Conservation (phyloP, 1,140 invertebrate species). For the Drosophila paulistorum region DNA sequence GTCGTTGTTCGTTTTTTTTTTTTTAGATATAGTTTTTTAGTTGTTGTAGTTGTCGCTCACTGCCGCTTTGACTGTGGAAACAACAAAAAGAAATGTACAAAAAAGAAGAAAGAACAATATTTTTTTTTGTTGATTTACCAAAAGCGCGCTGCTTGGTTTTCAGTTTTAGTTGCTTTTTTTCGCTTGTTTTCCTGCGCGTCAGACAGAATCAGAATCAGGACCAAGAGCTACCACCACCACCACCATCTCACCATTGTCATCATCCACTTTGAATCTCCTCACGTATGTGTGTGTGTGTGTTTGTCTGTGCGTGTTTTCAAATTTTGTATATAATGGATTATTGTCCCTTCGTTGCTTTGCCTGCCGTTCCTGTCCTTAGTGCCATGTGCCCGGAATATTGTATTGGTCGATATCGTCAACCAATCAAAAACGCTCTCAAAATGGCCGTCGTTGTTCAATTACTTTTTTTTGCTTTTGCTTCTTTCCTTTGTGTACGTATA, state of each 20-base stretch:
- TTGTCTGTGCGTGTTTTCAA: slow-evolving; percentile 61
- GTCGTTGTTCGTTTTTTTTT: slow-evolving; percentile 34
- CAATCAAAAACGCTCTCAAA: slow-evolving; percentile 83
- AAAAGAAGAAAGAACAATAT: slow-evolving; percentile 40
- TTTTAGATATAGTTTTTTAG: slow-evolving; percentile 26
- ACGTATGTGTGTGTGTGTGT: slow-evolving; percentile 26
- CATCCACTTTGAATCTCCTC: slow-evolving; percentile 19
- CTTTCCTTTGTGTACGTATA: slow-evolving; percentile 5
- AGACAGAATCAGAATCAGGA: slow-evolving; percentile 57
- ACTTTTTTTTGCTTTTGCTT: slow-evolving; percentile 16
- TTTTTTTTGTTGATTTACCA: slow-evolving; percentile 57
- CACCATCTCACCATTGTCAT: slow-evolving; percentile 5
- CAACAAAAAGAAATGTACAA: slow-evolving; percentile 24
- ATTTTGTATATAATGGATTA: slow-evolving; percentile 82
- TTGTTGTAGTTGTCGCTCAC: slow-evolving; percentile 56
- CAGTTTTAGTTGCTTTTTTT: slow-evolving; percentile 47
- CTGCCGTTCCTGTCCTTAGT: slow-evolving; percentile 30
- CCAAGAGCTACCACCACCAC: slow-evolving; percentile 30
- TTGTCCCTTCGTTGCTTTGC: slow-evolving; percentile 73
- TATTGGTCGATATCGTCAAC: slow-evolving; percentile 83
- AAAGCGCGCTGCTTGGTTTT: slow-evolving; percentile 55
- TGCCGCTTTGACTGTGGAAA: slow-evolving; percentile 49
- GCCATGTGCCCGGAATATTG: slow-evolving; percentile 65
- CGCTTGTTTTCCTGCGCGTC: slow-evolving; percentile 55
- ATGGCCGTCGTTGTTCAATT: slow-evolving; percentile 82